Base-by-base conservation (phyloP, 2,888 invertebrate genomes). In the Yponomeuta evonymella region DNA sequence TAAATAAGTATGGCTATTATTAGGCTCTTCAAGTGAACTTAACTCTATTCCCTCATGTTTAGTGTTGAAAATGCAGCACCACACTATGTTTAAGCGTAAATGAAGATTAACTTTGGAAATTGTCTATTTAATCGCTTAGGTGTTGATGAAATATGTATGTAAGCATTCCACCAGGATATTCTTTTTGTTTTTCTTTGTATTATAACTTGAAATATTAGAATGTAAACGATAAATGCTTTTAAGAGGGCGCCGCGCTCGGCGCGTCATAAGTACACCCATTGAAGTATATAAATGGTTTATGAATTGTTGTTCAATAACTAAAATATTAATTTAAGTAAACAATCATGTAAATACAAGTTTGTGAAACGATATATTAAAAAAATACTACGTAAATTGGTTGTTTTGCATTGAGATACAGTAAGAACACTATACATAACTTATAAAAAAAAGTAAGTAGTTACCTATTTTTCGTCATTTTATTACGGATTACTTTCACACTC, bases 291-390 rank as follows among this genome's bases (percentile, higher is more conserved):
- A 68, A 36, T 79, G 75, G 76, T 83, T 77, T 84, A 81, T 84
- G 82, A 87, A 84, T 85, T 85, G 87, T 89, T 89, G 83, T 88
- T 88, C 83, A 81, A 81, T 84, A 79, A 82, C 79, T 88, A 58
- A 58, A 58, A 12, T 58, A 15, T 58, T 58, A 85, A 84, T 86
- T 83, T 89, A 90, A 88, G 88, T 86, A 84, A 84, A 81, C 83
- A 81, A 88, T 89, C 88, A 87, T 91, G 91, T 91, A 91, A 90
- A 91, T 91, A 91, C 87, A 90, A 89, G 84, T 89, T 89, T 88
- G 87, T 88, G 88, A 87, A 86, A 83, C 84, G 84, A 87, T 85
- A 86, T 87, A 88, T 85, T 76, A 79, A 83, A 82, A 62, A 64
- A 30, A 64, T 10, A 23, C 29, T 29, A 64, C 1, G 30, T 10